Base-by-base conservation (phyloP, 2,888 invertebrate species). In the Drosophila tripunctata region DNA sequence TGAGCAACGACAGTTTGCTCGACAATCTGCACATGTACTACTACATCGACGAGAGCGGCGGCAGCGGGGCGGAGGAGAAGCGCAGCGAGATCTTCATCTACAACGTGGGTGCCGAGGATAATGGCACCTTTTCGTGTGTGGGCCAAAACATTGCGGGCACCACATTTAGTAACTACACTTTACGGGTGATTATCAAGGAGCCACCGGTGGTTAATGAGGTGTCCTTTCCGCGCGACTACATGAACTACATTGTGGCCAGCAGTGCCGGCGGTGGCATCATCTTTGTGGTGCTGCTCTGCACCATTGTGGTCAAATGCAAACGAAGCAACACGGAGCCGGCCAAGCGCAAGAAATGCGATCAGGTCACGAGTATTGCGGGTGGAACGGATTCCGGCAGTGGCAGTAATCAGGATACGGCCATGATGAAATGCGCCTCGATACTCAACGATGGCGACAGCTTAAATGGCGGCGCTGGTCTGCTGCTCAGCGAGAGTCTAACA, bases 101-200 rank as follows among this genome's bases (percentile, higher is more conserved):
- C 86, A 95, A 96, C 89, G 94, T 95, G 17, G 94, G 94, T 27
- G 93, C 93, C 33, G 95, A 95, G 71, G 96, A 97, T 88, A 96
- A 97, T 86, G 97, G 97, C 4, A 96, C 95, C 6, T 97, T 96
- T 89, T 94, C 95, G 3, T 98, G 97, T 90, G 93, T 95, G 10
- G 97, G 97, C 0, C 96, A 96, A 88, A 97, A 97, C 90, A 93
- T 95, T 12, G 97, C 97, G 0, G 97, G 97, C 10, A 93, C 93
- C 60, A 93, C 95, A 0, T 94, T 94, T 74, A 95, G 95, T 61
- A 97, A 97, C 90, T 96, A 96, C 80, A 96, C 97, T 1, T 93
- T 97, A 73, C 93, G 94, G 69, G 94, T 96, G 44, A 93, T 96
- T 70, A 93, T 95, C 54, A 95, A 95, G 89, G 95, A 95, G 86